Evolutionary conservation across 2,113 vertebrate species (phyloP).

Genomic region (Saccopteryx leptura): DNA sequence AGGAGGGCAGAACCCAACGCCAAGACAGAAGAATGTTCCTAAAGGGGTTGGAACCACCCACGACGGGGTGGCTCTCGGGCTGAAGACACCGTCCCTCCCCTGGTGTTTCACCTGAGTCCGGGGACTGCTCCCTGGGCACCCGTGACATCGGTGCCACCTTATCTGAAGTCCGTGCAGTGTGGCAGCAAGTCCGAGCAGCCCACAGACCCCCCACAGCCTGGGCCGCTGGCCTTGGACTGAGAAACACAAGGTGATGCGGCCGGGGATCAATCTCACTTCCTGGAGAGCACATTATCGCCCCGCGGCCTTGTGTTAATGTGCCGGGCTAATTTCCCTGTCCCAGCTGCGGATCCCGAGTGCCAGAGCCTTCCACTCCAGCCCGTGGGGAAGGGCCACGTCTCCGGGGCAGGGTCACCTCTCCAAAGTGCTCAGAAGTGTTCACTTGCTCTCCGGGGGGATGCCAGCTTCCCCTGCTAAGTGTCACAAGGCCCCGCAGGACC

Average conservation of each 20-base stretch:
- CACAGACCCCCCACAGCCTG: neutral
- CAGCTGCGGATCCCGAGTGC: slow-evolving; percentile 47
- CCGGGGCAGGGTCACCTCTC: slow-evolving; percentile 42
- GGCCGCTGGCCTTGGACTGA: neutral
- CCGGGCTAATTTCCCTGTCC: neutral
- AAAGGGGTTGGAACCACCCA: neutral
- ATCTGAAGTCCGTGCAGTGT: rapidly evolving
- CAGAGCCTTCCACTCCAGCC: neutral
- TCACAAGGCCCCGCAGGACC: neutral
- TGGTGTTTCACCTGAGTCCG: neutral
- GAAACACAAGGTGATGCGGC: rapidly evolving
- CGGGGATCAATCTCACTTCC: slow-evolving; percentile 39
- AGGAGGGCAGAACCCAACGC: neutral
- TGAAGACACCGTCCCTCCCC: neutral
- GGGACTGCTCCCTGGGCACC: neutral
- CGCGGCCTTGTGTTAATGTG: neutral
- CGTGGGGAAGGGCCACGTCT: neutral
- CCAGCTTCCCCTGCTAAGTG: slow-evolving; percentile 73
- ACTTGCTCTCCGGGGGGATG: slow-evolving; percentile 30
- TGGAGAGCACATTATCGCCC: slow-evolving; percentile 26
- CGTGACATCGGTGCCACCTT: rapidly evolving
- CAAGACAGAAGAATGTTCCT: rapidly evolving
- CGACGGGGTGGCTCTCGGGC: rapidly evolving
- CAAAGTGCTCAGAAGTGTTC: slow-evolving; percentile 80
- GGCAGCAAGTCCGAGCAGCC: rapidly evolving